Conservation (phyloP, 2,797 vertebrate species). For the Argya squamiceps region DNA sequence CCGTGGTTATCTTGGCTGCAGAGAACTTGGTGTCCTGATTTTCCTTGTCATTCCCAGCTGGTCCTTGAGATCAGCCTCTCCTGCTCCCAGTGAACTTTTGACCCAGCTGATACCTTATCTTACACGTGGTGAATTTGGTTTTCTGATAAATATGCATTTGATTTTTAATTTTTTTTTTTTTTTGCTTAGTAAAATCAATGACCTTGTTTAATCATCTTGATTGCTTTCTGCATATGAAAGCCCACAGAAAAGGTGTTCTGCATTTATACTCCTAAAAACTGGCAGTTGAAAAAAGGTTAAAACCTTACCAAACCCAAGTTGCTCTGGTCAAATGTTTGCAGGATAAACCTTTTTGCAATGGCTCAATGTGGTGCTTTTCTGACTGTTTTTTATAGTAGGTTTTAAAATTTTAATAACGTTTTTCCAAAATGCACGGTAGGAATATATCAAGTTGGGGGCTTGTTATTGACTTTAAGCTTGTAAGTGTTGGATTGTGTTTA, state of each 20-base stretch:
- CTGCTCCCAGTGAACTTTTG: background rate
- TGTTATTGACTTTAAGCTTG: background rate
- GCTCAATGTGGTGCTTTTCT: background rate
- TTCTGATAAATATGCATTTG: background rate
- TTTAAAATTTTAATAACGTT: background rate
- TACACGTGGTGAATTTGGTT: background rate
- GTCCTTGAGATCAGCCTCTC: background rate
- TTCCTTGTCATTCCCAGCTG: background rate
- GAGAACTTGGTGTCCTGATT: background rate
- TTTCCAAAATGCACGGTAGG: background rate
- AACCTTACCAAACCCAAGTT: background rate
- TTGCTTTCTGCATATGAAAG: background rate
- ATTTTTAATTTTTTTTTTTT: background rate
- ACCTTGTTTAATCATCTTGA: background rate
- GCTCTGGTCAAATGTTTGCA: background rate
- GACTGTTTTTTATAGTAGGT: background rate
- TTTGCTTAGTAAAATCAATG: background rate
- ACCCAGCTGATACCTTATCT: background rate
- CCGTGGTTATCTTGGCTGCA: background rate
- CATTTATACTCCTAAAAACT: background rate
- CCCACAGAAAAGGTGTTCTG: background rate
- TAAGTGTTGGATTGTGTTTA: background rate
- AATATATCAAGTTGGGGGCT: background rate
- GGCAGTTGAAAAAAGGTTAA: background rate
- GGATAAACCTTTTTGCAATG: background rate